Evolutionary conservation across 2,888 invertebrate species (phyloP).

Genomic region (Creontiades dilutus): DNA sequence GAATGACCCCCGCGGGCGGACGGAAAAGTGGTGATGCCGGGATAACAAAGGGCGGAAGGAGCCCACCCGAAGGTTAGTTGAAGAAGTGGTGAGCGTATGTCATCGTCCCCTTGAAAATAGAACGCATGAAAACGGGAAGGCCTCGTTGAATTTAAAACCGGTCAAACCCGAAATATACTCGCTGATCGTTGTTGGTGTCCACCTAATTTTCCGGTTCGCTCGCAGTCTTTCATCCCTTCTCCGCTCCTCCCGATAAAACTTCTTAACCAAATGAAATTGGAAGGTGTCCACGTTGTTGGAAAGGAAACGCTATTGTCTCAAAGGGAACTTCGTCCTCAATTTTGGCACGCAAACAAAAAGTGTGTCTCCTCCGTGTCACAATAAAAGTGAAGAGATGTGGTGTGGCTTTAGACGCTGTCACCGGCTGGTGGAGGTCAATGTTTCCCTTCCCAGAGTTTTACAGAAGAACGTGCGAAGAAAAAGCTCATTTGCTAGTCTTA

Average conservation of each 20-base stretch:
- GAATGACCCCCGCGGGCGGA: too few relatives aligned
- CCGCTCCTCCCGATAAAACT: not conserved
- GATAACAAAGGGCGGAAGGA: too few relatives aligned
- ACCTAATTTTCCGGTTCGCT: not conserved
- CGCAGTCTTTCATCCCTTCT: not conserved
- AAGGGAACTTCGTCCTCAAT: not conserved
- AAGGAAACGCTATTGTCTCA: not conserved
- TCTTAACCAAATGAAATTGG: not conserved
- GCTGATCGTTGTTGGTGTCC: too few relatives aligned
- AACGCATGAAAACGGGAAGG: too few relatives aligned
- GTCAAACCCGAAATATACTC: too few relatives aligned
- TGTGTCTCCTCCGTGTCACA: not conserved
- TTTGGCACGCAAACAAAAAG: conserved; percentile 6
- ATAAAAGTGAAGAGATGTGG: conserved; percentile 11
- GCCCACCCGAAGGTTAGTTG: too few relatives aligned
- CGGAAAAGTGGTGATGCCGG: too few relatives aligned
- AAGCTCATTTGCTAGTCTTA: not conserved
- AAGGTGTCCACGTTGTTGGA: not conserved
- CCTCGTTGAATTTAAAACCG: too few relatives aligned
- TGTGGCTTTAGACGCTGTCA: not conserved
- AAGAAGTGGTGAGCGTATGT: too few relatives aligned
- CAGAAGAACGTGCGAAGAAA: not conserved
- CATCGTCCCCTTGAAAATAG: too few relatives aligned
- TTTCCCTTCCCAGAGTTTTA: not conserved
- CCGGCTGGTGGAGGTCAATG: not conserved